Evolutionary conservation across 2,888 invertebrate species (phyloP), one percentile per base, ranked within the genome.

Genomic region (Venustoraphidia nigricollis): DNA sequence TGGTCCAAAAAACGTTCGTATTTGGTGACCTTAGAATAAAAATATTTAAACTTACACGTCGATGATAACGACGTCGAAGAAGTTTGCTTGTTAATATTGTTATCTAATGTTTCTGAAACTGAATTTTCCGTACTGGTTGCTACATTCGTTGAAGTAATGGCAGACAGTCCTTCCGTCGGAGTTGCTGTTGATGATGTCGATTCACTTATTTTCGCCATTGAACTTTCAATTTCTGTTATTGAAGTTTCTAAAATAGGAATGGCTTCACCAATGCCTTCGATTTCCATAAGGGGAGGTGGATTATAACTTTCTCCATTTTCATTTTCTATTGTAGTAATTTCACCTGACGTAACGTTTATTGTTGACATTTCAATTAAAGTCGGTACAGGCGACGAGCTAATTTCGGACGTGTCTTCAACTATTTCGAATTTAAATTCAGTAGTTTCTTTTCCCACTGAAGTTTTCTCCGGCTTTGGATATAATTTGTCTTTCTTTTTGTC

Each of bases 131-230:
- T 27, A 27, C 27, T 27, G 27, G 27, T 27, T n/a, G 41, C 45
- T 45, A 45, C 41, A 34, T 45, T 46, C 27, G 51, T 50, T 10
- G 50, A 50, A 14, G 50, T 52, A 42, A 57, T 53, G 14, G 53
- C 51, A 8, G 69, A 66, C 37, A 72, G 54, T 43, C 59, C 60
- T 52, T 71, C 68, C 5, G 71, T 71, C 17, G 70, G 67, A 6
- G 64, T 67, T 38, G 53, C 59, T 46, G 44, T 49, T 9, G 44
- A 43, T 10, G 50, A 44, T 39, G 43, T 11, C 8, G 27, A 36
- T 40, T 51, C 50, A 10, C 51, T 49, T 42, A 54, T 52, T 47
- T 55, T 54, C n/a, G 58, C 51, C 37, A 60, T 53, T 37, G 55
- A 56, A 36, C 58, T 53, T 40, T 58, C 53, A 35, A 64, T 57